phyloP scores from a whole-genome alignment of 2,113 vertebrate species.

The Zingel zingel region DNA sequence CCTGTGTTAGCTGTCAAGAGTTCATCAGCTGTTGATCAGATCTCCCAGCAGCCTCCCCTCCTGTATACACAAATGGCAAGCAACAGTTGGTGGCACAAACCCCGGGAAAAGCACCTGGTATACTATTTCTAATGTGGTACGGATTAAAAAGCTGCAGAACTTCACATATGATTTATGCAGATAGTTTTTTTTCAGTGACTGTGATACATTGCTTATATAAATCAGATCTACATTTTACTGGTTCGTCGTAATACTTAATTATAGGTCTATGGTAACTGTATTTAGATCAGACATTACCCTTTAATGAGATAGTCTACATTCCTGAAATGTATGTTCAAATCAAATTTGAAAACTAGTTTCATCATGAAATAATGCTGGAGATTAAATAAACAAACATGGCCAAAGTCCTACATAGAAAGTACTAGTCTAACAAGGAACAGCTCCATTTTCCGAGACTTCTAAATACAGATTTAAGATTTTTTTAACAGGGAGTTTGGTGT shows the following conservation, averaged over 20 bases:
- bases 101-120: constrained; percentile 63
- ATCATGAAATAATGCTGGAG: not conserved
- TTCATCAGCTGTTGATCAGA: constrained; percentile 70
- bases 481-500: not conserved
- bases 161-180: constrained; percentile 10
- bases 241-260: not conserved
- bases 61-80: constrained; percentile 72
- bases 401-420: not conserved
- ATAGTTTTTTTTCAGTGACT: not conserved
- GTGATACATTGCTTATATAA: not conserved
- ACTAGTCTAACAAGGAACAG: not conserved
- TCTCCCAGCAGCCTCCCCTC: constrained; percentile 19
- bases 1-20: constrained; percentile 28
- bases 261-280: not conserved
- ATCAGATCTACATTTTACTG: not conserved
- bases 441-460: not conserved
- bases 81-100: constrained; percentile 73
- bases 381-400: not conserved
- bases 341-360: not conserved
- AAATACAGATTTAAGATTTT: not conserved
- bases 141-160: constrained; percentile 12
- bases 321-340: not conserved
- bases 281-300: not conserved
- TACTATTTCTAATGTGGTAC: constrained; percentile 35
- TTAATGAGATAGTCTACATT: constrained; percentile 7